Evolutionary conservation across 2,113 vertebrate genomes (phyloP), one percentile per base, ranked within the genome.

Genomic region (Neolamprologus variostigma): DNA sequence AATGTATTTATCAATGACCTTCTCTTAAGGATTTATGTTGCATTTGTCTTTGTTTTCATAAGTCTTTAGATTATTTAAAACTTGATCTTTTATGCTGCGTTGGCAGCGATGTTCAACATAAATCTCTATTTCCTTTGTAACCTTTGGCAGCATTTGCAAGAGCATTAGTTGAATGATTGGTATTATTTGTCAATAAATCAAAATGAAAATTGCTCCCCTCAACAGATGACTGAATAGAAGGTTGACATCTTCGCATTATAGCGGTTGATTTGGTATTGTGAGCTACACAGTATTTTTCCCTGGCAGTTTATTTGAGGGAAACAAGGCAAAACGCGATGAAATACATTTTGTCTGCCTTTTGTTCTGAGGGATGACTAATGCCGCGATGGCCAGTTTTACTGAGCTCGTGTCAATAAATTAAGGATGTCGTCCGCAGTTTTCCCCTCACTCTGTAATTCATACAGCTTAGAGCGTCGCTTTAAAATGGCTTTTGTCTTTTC

Each of bases 121-220:
- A 95, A 95, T 96, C 94, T 93, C 81, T 78, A 91, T 95, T 93
- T 93, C 89, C 87, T 86, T 91, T 94, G 91, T 96, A 95, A 96
- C 95, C 93, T 95, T 94, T 94, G 90, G 93, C 89, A 78, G 91
- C 84, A 88, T 79, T 11, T 11, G 82, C 90, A 86, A 85, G 91
- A 96, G 86, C 89, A 95, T 94, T 92, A 92, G 95, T 96, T 97
- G 94, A 97, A 96, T 96, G 96, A 97, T 95, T 96, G 94, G 85
- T 81, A 89, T 95, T 96, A 91, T 95, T 94, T 93, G 91, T 95
- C 95, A 91, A 95, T 97, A 96, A 97, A 97, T 97, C 97, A 95
- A 91, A 96, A 94, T 96, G 93, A 95, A 97, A 95, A 96, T 68
- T 87, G 94, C 94, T 95, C 85, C 94, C 95, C 95, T 94, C 92